These are phyloP conservation scores for Vireo griseus DNA, from an alignment of 2,797 vertebrate genomes.

Conservation along the genomic window DNA sequence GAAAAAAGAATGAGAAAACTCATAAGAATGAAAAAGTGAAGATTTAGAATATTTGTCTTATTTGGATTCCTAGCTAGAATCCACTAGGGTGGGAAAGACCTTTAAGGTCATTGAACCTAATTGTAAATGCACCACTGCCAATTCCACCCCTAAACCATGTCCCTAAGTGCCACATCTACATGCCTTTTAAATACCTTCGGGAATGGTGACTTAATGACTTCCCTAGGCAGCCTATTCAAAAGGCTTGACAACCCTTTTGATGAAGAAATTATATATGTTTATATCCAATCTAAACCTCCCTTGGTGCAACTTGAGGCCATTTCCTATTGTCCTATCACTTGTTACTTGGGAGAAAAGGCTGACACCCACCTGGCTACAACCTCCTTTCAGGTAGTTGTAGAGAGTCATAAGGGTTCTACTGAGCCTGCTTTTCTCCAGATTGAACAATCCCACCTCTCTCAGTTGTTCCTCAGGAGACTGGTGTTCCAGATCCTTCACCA, in stretches of 20 bases:
- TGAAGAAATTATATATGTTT: background rate
- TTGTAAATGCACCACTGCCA: background rate
- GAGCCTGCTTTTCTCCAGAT: background rate
- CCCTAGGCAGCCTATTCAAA: background rate
- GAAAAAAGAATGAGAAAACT: background rate
- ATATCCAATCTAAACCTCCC: background rate
- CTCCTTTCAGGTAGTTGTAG: background rate
- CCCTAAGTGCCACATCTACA: background rate
- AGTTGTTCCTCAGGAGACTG: accelerated
- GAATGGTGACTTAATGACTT: background rate
- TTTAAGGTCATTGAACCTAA: background rate
- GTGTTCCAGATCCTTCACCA: background rate
- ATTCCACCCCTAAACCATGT: background rate
- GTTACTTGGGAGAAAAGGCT: background rate
- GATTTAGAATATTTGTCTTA: background rate
- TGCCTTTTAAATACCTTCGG: background rate
- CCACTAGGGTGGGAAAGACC: background rate
- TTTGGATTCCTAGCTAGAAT: background rate
- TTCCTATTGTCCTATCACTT: background rate
- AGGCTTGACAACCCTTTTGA: background rate
- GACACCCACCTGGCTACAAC: background rate
- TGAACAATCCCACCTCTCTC: background rate
- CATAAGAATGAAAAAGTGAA: background rate
- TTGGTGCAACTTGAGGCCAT: accelerated
- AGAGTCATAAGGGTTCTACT: background rate